Conservation (phyloP, 2,888 invertebrate genomes). For the Philopedon plagiatum region DNA sequence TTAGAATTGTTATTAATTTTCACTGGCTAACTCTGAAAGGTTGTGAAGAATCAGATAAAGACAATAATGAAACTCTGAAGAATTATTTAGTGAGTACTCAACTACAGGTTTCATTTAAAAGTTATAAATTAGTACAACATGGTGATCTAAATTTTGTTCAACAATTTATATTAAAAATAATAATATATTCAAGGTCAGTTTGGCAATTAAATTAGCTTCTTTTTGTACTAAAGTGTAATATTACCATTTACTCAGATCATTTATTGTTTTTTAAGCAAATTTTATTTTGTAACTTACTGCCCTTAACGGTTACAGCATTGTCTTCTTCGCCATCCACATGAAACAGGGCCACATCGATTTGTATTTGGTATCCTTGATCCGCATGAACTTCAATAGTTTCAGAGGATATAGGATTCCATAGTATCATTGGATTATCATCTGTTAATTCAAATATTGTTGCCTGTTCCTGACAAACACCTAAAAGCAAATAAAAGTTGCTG, state of each 20-base stretch:
- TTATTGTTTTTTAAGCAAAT: not conserved
- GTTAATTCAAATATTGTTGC: constrained; percentile 25
- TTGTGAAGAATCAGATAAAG: too few relatives aligned
- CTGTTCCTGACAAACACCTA: not conserved
- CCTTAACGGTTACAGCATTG: constrained; percentile 46
- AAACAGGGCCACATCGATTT: constrained; percentile 44
- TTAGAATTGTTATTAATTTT: too few relatives aligned
- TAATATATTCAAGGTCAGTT: too few relatives aligned
- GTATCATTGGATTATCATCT: constrained; percentile 11
- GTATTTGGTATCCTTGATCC: constrained; percentile 53
- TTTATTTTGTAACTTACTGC: constrained; percentile 36
- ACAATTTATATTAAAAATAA: too few relatives aligned
- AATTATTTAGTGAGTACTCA: too few relatives aligned
- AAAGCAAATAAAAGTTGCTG: not conserved
- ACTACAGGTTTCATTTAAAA: too few relatives aligned
- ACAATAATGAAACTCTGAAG: too few relatives aligned
- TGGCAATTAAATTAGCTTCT: too few relatives aligned
- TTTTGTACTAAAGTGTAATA: too few relatives aligned
- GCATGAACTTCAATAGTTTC: constrained; percentile 37
- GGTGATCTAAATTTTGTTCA: not conserved
- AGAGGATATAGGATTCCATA: constrained; percentile 30
- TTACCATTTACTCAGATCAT: too few relatives aligned
- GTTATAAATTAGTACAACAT: too few relatives aligned
- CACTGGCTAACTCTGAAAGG: too few relatives aligned
- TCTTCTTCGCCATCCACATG: constrained; percentile 47